Evolutionary conservation across 2,797 vertebrate genomes (phyloP), one percentile per base, ranked within the genome.

Genomic region (Hozukius guyotensis): DNA sequence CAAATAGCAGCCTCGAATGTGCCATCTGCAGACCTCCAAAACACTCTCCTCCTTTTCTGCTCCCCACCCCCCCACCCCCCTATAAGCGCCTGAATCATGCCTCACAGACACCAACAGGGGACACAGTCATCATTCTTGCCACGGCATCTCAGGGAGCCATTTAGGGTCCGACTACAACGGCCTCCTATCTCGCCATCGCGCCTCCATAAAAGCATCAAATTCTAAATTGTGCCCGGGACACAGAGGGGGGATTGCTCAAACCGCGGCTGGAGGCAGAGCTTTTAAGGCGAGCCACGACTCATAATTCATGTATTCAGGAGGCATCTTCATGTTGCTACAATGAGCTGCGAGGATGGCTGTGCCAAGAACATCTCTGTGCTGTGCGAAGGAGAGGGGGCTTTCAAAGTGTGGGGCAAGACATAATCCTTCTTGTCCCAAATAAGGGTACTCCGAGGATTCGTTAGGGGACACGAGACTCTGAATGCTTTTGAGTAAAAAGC

Each of bases 101-200:
- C 91, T 88, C 78, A 67, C 80, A 94, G 89, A 92, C 89, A 83
- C 86, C 85, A 81, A 90, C 89, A 89, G 89, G 89, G 90, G 92
- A 93, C 90, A 90, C 82, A 91, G 91, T 93, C 91, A 92, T 92
- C 91, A 89, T 62, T 91, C 93, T 89, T 80, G 80, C 91, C 91
- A 75, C 82, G 25, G 55, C 78, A 81, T 91, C 89, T 93, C 88
- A 78, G 91, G 89, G 91, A 93, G 79, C 87, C 92, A 93, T 95
- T 95, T 93, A 93, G 87, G 84, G 77, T 62, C 74, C 63, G 64
- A 82, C 86, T 52, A 93, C 93, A 93, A 94, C 75, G 80, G 80
- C 85, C 91, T 80, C 89, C 91, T 93, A 92, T 93, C 91, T 93
- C 80, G 1, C 84, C 89, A 93, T 89, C 84, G 83, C 79, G 78